Evolutionary conservation across 2,113 vertebrate genomes (phyloP).

Genomic region (Aspidoscelis tigris): DNA sequence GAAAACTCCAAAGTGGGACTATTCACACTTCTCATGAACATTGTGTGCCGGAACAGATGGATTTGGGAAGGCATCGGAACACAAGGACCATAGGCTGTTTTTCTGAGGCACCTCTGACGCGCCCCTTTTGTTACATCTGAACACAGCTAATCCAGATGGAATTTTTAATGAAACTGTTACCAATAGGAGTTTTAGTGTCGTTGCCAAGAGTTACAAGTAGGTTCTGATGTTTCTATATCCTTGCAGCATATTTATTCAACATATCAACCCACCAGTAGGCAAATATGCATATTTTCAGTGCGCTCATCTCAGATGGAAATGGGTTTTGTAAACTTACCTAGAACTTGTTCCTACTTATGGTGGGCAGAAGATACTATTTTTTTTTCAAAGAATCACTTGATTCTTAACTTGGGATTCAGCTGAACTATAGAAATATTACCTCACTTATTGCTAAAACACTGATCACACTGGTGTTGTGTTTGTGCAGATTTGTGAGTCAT

Average conservation of each 20-base stretch:
- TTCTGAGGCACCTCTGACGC: too few relatives aligned
- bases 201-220: neutral
- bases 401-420: neutral
- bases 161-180: neutral
- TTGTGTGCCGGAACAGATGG: too few relatives aligned
- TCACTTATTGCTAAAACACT: slow-evolving; percentile 32
- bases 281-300: too few relatives aligned
- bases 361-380: neutral
- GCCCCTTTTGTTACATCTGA: too few relatives aligned
- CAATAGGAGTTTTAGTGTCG: neutral
- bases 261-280: neutral
- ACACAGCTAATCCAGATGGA: too few relatives aligned
- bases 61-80: too few relatives aligned
- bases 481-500: slow-evolving; percentile 29
- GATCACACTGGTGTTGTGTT: slow-evolving; percentile 2
- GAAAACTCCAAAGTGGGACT: too few relatives aligned
- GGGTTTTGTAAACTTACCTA: neutral
- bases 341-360: neutral
- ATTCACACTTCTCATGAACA: too few relatives aligned
- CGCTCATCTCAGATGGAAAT: neutral
- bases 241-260: neutral
- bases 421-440: slow-evolving; percentile 20
- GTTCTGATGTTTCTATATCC: neutral
- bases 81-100: too few relatives aligned
- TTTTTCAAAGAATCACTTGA: neutral